Evolutionary conservation across 2,113 vertebrate genomes (phyloP).

Genomic region (Mobula hypostoma): DNA sequence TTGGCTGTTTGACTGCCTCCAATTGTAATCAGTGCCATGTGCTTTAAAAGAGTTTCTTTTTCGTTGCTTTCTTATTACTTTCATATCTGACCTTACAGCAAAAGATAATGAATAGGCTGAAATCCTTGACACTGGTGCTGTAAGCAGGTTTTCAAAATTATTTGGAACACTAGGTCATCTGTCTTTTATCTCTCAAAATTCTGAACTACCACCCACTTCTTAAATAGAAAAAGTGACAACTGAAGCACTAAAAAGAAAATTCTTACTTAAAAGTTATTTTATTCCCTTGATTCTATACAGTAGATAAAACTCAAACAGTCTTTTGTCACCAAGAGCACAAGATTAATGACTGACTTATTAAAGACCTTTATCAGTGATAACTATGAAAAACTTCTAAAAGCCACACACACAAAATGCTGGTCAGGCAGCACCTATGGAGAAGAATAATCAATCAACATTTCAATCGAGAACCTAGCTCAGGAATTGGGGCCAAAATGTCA

Average conservation of each 20-base stretch:
- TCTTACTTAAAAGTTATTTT: background rate
- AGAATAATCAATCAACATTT: too few species aligned
- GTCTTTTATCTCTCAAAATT: background rate
- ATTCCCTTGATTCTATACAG: background rate
- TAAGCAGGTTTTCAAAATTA: background rate
- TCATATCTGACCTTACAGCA: background rate
- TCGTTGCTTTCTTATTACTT: background rate
- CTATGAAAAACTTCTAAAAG: background rate
- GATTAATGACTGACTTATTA: background rate
- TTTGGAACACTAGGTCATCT: background rate
- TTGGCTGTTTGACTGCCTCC: background rate
- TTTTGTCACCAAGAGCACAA: background rate
- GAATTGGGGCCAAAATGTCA: too few species aligned
- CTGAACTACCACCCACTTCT: background rate
- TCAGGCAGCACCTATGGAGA: too few species aligned
- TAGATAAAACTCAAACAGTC: background rate
- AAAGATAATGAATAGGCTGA: background rate
- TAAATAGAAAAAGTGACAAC: background rate
- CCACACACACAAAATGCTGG: too few species aligned
- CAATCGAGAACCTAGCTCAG: too few species aligned
- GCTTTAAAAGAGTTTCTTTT: background rate
- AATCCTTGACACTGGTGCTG: background rate
- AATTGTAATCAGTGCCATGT: background rate
- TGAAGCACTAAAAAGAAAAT: background rate
- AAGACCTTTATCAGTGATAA: background rate